A percentile compares a stretch with the other conserved stretches of the same genome.
Conservation (phyloP, 2,888 invertebrate species). For the Zele albiditarsus region DNA sequence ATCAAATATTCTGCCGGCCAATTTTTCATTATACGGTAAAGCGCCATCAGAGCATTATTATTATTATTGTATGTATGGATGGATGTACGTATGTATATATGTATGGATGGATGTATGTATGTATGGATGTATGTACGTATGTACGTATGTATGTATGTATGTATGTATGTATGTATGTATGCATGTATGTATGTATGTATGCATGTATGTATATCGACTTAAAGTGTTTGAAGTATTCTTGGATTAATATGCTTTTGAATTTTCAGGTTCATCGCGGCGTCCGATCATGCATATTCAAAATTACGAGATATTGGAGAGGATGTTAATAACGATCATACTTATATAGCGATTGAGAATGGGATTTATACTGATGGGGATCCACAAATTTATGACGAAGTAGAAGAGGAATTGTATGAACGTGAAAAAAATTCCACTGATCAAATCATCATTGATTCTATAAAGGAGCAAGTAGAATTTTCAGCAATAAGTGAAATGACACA, state of each 20-base stretch:
- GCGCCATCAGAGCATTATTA: too few relatives aligned
- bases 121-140: too few relatives aligned
- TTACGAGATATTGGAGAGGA: constrained; percentile 27
- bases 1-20: background rate
- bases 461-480: constrained; percentile 41
- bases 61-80: too few relatives aligned
- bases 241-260: constrained; percentile 52
- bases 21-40: background rate
- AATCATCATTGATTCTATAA: constrained; percentile 32
- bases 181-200: too few relatives aligned
- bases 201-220: background rate
- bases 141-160: too few relatives aligned
- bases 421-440: background rate
- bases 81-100: too few relatives aligned
- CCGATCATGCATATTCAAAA: constrained; percentile 24
- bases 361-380: constrained; percentile 9
- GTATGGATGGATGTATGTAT: too few relatives aligned
- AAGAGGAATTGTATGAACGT: background rate
- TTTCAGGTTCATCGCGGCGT: constrained; percentile 51
- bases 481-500: constrained; percentile 13
- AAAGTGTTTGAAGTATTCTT: background rate
- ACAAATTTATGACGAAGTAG: background rate
- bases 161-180: background rate
- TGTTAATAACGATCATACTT: constrained; percentile 16
- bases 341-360: constrained; percentile 29